Evolutionary conservation across 37 sponge, comb jelly and placozoan species (phyloP).

Genomic region (Beroe forskalii): DNA sequence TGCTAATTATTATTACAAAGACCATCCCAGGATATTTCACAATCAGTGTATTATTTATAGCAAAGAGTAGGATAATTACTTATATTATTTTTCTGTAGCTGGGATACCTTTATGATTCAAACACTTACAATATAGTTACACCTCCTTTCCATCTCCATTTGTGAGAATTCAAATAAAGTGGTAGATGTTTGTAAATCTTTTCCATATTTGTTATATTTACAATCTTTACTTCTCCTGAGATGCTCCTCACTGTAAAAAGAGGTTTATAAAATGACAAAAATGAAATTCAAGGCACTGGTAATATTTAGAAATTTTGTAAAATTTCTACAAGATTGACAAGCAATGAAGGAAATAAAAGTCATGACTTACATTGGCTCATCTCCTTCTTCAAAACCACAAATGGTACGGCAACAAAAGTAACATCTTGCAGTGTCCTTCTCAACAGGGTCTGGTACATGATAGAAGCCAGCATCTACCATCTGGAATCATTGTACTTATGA

Average conservation of each 20-base stretch:
- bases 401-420: slow-evolving; percentile 46
- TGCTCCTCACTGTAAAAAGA: slow-evolving; percentile 21
- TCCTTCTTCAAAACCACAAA: slow-evolving; percentile 57
- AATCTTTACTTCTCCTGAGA: slow-evolving; percentile 16
- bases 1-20: too few species aligned
- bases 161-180: slow-evolving; percentile 9
- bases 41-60: too few species aligned
- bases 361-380: slow-evolving; percentile 63
- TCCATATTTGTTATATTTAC: slow-evolving; percentile 35
- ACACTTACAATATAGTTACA: slow-evolving; percentile 38
- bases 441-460: slow-evolving; percentile 25
- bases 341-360: too few species aligned
- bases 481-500: neutral
- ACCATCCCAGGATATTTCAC: too few species aligned
- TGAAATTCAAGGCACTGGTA: too few species aligned
- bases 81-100: neutral
- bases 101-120: neutral
- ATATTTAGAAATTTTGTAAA: too few species aligned
- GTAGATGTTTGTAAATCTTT: slow-evolving; percentile 13
- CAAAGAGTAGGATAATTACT: too few species aligned
- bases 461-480: slow-evolving; percentile 44
- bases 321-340: too few species aligned
- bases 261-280: neutral
- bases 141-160: neutral
- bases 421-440: slow-evolving; percentile 47